Base-by-base conservation (phyloP, 2,888 invertebrate genomes). In the Netelia inedita region DNA sequence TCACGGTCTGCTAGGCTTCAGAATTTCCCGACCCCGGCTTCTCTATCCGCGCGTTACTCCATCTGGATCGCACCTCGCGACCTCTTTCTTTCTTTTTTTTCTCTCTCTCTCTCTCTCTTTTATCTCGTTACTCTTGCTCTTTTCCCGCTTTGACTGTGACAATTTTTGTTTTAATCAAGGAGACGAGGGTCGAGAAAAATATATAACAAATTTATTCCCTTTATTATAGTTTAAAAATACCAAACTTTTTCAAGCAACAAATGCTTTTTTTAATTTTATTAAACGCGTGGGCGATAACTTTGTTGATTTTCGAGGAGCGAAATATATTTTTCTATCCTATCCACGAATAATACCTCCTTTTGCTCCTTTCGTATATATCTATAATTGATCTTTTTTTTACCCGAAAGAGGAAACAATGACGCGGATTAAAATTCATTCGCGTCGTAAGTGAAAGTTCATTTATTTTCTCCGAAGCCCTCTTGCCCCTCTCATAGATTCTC, bases 401-500 rank as follows among this genome's bases (percentile, higher is more conserved):
- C 57, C 46, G 46, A 46, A 14, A 46, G 21, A 73, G 81, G 87
- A 91, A 91, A 89, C 89, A 89, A 90, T 90, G 88, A 87, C 69
- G 53, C 81, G 88, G 90, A 91, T 91, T 90, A 89, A 91, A 91
- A 91, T 90, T 90, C 91, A 88, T 80, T 84, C 79, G 59, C 61
- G 81, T 76, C 65, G 66, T 72, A 72, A 75, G 68, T 35, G 63
- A 43, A 69, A 63, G 35, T 41, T 59, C 71, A 57, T 65, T 66
- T 46, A 23, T 28, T 55, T 72, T 43, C 65, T 50, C 50, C 82
- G n/a, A 19, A 66, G 19, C 43, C 55, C 63, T 43, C 19, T 63
- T 14, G 46, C 14, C 46, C 46, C 14, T 46, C 14, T 46, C 14
- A 14, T 46, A 9, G 55, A 23, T 21, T 74, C 61, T 71, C 46